Evolutionary conservation across 2,797 vertebrate genomes (phyloP), one percentile per base, ranked within the genome.

Genomic region (Coranthus polyacanthus): DNA sequence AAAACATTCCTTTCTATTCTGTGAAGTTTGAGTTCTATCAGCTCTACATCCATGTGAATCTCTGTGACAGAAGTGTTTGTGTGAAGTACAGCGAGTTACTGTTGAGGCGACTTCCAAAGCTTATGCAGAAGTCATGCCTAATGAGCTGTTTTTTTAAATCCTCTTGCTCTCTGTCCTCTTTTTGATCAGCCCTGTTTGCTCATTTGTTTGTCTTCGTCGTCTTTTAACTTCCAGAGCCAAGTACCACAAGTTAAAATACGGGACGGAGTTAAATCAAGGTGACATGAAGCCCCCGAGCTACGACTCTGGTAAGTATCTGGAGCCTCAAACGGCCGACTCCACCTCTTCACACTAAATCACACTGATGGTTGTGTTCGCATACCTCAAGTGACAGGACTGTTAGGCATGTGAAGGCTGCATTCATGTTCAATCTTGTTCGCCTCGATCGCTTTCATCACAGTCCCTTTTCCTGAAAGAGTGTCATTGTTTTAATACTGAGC

Each of bases 231-330:
- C 72, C 89, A 99, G 98, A 94, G 96, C 97, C 79, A 99, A 99
- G 89, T 97, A 96, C 91, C 97, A 99, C 92, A 99, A 99, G 88
- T 95, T 98, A 92, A 99, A 99, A 92, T 99, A 99, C 61, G 98
- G 98, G 65, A 98, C 97, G 18, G 98, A 99, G 79, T 92, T 99
- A 88, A 98, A 97, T 92, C 98, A 99, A 92, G 98, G 97, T 79
- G 98, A 99, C 88, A 93, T 98, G 95, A 99, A 99, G 82, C 97
- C 97, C 71, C 98, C 98, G 5, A 98, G 94, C 92, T 99, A 99
- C 76, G 97, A 99, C 94, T 98, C 96, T 45, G 98, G 98, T 99
- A 96, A 95, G 96, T 88, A 74, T 24, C 29, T 10, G 2, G 61
- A 49, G 17, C 6, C 61, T 50, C 44, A 11, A 59, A 49, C 18